Base-by-base conservation (phyloP, 2,113 vertebrate genomes). In the Oriolus oriolus region DNA sequence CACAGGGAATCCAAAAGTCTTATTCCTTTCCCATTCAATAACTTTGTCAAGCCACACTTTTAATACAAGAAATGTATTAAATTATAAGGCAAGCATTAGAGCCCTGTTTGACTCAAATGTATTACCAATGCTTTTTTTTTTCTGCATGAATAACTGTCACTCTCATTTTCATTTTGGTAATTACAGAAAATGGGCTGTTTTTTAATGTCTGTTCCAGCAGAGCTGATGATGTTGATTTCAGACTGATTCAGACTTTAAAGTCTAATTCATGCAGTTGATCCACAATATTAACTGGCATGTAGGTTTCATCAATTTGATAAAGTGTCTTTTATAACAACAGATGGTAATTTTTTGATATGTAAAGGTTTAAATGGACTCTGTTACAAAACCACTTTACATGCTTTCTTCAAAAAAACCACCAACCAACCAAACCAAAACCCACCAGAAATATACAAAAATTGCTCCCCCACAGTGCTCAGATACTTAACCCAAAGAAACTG, bases 401-500 rank as follows among this genome's bases (percentile, higher is more conserved):
- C 87, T 92, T 94, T 90, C 85, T 96, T 96, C 56, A 96, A 95
- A 91, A 63, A 93, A 95, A 57, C 1, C 16, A 64, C 28, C 16
- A 37, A n/a, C 22, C 16, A 60, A 76, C 31, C 78, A 95, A 87
- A 77, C 14, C 76, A 89, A 88, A 82, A 35, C 7, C 17, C 50
- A 94, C 13, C 24, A 97, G 18, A 50, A 68, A 60, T 7, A 18
- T 39, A 92, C 61, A 94, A 92, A 91, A 90, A 92, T 64, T 60
- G 24, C 7, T 23, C 6, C 31, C 89, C 85, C 77, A 64, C 93
- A 92, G 92, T 76, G 74, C 90, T 95, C 93, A 93, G 96, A 98
- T 96, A 97, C 96, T 97, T 96, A 98, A 97, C 93, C 60, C 80
- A 69, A 79, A 96, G 95, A 97, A 98, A 97, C 65, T 95, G 98